A percentile compares a stretch with the other conserved stretches of the same genome.
Evolutionary conservation across 2,888 invertebrate genomes (phyloP).

Genomic region (Apamea crenata): DNA sequence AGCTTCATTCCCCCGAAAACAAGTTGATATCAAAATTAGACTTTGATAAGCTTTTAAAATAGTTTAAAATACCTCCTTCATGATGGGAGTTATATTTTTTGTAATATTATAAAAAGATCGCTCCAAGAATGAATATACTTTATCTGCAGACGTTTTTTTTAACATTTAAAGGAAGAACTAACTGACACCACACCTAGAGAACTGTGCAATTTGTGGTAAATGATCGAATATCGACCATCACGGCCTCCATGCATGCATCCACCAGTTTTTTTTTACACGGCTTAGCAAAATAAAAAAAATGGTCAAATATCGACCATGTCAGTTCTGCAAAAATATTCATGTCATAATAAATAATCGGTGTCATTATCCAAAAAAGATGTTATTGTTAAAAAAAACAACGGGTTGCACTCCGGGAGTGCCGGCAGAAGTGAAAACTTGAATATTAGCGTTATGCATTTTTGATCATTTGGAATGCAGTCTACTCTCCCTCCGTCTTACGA

Average conservation of each 20-base stretch:
- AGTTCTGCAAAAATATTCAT: not conserved
- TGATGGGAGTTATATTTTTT: not conserved
- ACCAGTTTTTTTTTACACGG: not conserved
- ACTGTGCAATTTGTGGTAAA: not conserved
- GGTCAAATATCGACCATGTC: not conserved
- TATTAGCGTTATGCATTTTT: too few relatives aligned
- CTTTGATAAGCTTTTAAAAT: not conserved
- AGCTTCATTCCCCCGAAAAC: not conserved
- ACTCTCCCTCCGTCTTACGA: too few relatives aligned
- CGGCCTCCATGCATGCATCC: not conserved
- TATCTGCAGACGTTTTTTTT: not conserved
- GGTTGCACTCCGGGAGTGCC: too few relatives aligned
- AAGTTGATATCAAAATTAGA: not conserved
- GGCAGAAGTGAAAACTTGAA: too few relatives aligned
- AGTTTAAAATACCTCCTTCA: not conserved
- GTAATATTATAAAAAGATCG: too few relatives aligned
- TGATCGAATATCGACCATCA: not conserved
- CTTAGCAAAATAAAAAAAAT: not conserved
- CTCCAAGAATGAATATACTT: not conserved
- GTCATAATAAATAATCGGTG: not conserved
- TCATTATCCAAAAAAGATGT: too few relatives aligned
- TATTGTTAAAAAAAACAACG: too few relatives aligned
- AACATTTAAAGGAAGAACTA: not conserved
- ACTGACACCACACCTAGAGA: not conserved
- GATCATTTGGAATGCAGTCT: too few relatives aligned